Evolutionary conservation across 1,140 invertebrate genomes (phyloP).

Genomic region (Heliconius eleuchia): DNA sequence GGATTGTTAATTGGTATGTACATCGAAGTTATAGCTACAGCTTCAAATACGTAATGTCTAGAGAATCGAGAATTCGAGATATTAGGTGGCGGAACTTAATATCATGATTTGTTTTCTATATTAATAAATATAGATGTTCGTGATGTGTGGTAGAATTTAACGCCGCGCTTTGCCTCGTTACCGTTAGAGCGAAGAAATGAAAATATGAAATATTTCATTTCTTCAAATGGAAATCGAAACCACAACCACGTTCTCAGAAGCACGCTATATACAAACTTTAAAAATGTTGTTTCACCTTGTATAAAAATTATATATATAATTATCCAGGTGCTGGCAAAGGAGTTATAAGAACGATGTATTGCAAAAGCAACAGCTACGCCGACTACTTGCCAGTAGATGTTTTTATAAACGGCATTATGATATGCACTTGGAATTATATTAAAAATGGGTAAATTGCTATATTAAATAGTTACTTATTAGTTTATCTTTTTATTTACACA

Average conservation of each 20-base stretch:
- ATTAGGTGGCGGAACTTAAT: neutral
- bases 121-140: neutral
- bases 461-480: neutral
- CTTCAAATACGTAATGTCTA: neutral
- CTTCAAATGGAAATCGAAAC: neutral
- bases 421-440: constrained; percentile 85
- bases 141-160: too few species aligned
- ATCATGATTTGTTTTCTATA: neutral
- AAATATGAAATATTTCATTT: neutral
- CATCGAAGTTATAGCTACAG: too few species aligned
- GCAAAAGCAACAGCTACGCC: constrained; percentile 88
- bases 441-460: constrained; percentile 57
- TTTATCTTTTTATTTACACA: neutral
- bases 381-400: constrained; percentile 94
- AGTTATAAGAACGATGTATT: constrained; percentile 92
- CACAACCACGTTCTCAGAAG: too few species aligned
- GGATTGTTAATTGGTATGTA: constrained; percentile 94
- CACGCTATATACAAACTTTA: neutral
- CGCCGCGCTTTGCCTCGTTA: too few species aligned
- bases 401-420: constrained; percentile 89
- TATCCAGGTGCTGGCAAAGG: constrained; percentile 88
- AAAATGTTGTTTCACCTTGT: too few species aligned
- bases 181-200: too few species aligned
- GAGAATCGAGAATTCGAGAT: too few species aligned
- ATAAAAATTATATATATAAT: too few species aligned